Evolutionary conservation across 2,888 invertebrate species (phyloP).

Genomic region (Pomacea canaliculata): DNA sequence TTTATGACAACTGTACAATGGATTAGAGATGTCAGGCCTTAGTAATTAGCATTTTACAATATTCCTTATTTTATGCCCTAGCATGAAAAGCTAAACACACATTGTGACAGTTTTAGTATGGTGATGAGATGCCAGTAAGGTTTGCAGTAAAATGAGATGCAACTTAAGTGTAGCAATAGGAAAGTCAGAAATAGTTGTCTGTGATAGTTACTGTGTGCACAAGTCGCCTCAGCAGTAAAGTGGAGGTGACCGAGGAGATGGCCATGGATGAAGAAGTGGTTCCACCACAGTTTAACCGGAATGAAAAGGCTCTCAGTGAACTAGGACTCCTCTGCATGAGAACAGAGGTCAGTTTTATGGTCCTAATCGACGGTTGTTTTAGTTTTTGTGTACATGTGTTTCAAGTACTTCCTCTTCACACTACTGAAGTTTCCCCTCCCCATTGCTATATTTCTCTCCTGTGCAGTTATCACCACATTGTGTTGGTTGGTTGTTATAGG

Average conservation of each 20-base stretch:
- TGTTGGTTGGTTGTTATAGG: conserved; percentile 40
- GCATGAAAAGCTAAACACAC: too few relatives aligned
- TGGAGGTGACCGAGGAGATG: conserved; percentile 40
- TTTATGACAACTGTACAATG: too few relatives aligned
- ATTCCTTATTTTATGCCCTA: too few relatives aligned
- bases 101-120: too few relatives aligned
- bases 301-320: conserved; percentile 80
- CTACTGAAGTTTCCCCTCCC: too few relatives aligned
- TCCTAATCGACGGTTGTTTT: background rate
- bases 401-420: too few relatives aligned
- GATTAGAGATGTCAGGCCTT: too few relatives aligned
- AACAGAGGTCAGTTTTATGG: conserved; percentile 42
- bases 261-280: conserved; percentile 48
- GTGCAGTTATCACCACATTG: too few relatives aligned
- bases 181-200: background rate
- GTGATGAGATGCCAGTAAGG: background rate
- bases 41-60: too few relatives aligned
- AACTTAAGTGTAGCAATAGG: background rate
- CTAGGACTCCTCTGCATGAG: conserved; percentile 81
- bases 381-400: conserved; percentile 2
- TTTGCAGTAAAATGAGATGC: background rate
- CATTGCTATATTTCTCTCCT: too few relatives aligned
- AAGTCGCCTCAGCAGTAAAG: conserved; percentile 11
- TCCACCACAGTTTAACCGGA: conserved; percentile 26
- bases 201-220: conserved; percentile 23